Conservation (phyloP, 2,797 vertebrate species). For the Dendrocincla tyrannina region DNA sequence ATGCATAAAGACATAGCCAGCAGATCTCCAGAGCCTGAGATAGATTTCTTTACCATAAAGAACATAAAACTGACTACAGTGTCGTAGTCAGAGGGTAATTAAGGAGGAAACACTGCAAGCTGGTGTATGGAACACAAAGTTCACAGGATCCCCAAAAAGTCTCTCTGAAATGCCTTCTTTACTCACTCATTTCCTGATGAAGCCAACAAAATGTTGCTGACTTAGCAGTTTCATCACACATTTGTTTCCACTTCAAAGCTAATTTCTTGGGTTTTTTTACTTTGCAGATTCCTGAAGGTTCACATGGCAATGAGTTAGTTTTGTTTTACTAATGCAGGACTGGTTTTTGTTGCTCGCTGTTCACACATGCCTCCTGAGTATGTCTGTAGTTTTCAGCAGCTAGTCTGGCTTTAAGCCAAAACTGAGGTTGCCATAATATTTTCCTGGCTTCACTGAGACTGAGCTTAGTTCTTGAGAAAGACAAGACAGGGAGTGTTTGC, state of each 20-base stretch:
- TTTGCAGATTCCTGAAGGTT: not conserved
- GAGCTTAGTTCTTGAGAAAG: not conserved
- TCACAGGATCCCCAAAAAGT: not conserved
- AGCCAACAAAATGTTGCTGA: rapidly evolving
- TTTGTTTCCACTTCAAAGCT: not conserved
- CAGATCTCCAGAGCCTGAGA: not conserved
- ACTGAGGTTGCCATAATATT: not conserved
- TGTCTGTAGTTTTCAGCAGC: not conserved
- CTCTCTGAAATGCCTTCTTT: not conserved
- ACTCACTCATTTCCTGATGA: not conserved
- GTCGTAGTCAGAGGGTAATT: not conserved
- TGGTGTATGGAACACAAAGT: not conserved
- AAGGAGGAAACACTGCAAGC: not conserved
- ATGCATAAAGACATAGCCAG: not conserved
- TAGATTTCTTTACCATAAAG: not conserved
- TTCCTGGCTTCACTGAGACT: not conserved
- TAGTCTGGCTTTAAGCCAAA: not conserved
- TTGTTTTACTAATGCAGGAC: not conserved
- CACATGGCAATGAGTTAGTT: not conserved
- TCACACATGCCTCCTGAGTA: not conserved
- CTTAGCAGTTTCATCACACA: not conserved
- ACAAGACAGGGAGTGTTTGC: not conserved
- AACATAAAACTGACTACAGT: not conserved
- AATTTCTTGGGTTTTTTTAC: not conserved
- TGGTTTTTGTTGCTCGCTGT: not conserved